Evolutionary conservation across 2,113 vertebrate genomes (phyloP).

Genomic region (Halichoeres trimaculatus): DNA sequence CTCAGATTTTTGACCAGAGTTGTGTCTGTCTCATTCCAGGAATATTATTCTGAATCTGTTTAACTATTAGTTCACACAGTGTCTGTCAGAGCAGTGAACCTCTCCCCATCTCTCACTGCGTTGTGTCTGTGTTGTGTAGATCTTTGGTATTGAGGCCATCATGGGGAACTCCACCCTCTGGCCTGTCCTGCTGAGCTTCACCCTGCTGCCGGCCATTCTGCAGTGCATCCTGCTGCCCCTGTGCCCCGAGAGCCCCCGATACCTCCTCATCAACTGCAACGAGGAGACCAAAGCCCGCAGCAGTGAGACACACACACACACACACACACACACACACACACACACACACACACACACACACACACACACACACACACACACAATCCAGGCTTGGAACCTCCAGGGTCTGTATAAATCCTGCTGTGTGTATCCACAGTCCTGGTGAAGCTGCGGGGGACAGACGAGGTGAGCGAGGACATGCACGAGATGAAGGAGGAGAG

Average conservation of each 20-base stretch:
- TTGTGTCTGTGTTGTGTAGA: constrained; percentile 72
- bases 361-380: constrained; percentile 1
- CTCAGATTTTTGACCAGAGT: no score
- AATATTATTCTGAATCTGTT: no score
- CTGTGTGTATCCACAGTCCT: constrained; percentile 82
- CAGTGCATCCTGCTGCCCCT: constrained; percentile 92
- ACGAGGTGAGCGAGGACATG: constrained; percentile 89
- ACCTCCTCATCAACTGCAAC: constrained; percentile 94
- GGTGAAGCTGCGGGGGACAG: constrained; percentile 91
- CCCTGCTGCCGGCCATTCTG: constrained; percentile 87
- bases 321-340: constrained; percentile 15
- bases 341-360: constrained; percentile 3
- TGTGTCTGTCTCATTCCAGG: no score
- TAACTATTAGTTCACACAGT: no score
- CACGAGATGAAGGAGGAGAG: constrained; percentile 98
- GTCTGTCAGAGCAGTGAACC: no score
- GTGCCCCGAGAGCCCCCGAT: constrained; percentile 95
- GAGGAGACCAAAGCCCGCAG: constrained; percentile 94
- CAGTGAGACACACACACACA: constrained; percentile 80
- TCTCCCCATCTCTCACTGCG: not conserved
- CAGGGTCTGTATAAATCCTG: not conserved
- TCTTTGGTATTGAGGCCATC: constrained; percentile 92
- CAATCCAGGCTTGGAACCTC: not conserved
- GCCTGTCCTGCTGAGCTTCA: constrained; percentile 91
- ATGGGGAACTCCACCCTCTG: constrained; percentile 90